A percentile compares a stretch with the other conserved stretches of the same genome.
Evolutionary conservation across 2,113 vertebrate species (phyloP).

Genomic region (Struthidea cinerea): DNA sequence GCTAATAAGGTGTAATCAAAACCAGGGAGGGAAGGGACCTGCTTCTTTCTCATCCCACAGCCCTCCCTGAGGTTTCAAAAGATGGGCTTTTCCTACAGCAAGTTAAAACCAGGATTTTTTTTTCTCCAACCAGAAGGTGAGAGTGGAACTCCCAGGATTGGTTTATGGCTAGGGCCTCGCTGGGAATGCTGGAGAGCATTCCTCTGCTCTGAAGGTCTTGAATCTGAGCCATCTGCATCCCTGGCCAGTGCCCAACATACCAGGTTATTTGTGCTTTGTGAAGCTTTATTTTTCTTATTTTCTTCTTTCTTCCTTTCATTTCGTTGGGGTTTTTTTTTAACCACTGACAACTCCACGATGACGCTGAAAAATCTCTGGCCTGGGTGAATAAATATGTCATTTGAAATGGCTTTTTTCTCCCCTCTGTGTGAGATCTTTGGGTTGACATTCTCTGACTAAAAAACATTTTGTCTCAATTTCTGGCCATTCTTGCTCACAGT

Average conservation of each 20-base stretch:
- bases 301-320: neutral
- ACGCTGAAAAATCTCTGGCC: neutral
- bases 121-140: neutral
- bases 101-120: neutral
- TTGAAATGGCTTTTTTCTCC: neutral
- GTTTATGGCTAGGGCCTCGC: neutral
- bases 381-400: neutral
- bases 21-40: neutral
- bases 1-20: constrained; percentile 39
- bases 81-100: neutral
- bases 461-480: neutral
- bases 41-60: neutral
- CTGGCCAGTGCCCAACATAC: neutral
- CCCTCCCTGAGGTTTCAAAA: neutral
- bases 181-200: neutral
- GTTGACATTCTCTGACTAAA: neutral
- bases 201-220: neutral
- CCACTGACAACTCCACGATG: rapidly evolving
- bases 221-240: neutral
- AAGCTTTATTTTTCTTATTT: neutral
- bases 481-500: neutral
- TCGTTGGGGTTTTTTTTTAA: rapidly evolving
- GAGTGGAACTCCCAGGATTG: neutral
- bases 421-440: neutral
- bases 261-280: neutral